These are phyloP conservation scores for Gambusia holbrooki DNA, from an alignment of 2,113 vertebrate species.

Conservation along the genomic window DNA sequence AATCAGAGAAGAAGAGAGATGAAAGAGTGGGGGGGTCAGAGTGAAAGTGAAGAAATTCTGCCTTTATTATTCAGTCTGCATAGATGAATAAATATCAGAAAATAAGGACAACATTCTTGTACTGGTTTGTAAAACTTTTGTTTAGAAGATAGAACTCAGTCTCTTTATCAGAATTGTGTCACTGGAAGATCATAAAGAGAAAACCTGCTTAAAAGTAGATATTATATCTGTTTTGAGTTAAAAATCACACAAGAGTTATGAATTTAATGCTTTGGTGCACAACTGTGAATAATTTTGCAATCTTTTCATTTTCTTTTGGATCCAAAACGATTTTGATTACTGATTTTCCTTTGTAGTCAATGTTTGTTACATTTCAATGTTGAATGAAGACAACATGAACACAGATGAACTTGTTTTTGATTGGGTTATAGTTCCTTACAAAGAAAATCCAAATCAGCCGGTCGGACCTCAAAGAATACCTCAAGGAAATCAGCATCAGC, in stretches of 20 bases:
- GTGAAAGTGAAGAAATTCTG: slow-evolving; percentile 15
- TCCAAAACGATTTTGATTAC: neutral
- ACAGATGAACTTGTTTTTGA: neutral
- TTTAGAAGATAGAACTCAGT: slow-evolving; percentile 31
- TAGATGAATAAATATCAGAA: slow-evolving; percentile 44
- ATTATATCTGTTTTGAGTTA: neutral
- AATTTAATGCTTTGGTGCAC: neutral
- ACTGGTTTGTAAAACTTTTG: slow-evolving; percentile 19
- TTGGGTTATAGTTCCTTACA: neutral
- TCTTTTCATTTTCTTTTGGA: neutral
- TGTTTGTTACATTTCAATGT: neutral
- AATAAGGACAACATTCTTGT: slow-evolving; percentile 32
- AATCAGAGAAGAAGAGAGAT: slow-evolving; percentile 35
- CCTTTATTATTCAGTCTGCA: slow-evolving; percentile 30
- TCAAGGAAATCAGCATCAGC: neutral
- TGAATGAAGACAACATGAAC: neutral
- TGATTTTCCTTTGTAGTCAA: neutral
- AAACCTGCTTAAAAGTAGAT: neutral
- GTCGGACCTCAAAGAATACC: neutral
- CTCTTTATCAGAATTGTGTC: neutral
- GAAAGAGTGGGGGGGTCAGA: slow-evolving; percentile 6
- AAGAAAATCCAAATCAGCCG: neutral
- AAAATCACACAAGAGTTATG: neutral
- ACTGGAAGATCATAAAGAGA: neutral
- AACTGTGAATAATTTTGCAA: neutral